Evolutionary conservation across 2,888 invertebrate species (phyloP), one percentile per base, ranked within the genome.

Genomic region (Trissolcus brochymenae): DNA sequence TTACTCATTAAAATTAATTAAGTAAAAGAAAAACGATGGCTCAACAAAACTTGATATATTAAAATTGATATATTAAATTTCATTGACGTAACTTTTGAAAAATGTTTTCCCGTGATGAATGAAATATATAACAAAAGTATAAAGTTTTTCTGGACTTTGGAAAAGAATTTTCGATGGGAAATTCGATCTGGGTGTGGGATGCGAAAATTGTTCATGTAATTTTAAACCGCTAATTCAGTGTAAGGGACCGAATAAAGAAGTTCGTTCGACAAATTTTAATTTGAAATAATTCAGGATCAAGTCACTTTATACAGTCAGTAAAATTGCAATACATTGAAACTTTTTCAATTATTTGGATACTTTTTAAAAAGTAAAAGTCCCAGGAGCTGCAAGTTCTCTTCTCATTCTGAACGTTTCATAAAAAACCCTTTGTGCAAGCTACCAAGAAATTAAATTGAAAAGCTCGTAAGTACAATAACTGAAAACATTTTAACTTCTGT

Each of bases 281-380:
- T n/a, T 53, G 57, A 21, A 65, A 70, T 71, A 65, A 76, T 66
- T 71, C 55, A 61, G 51, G 65, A 68, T 73, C 65, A 73, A 70
- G 66, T 70, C 56, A 60, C 53, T 73, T 61, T 73, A 65, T 70
- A 19, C 25, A 68, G 66, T 82, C 82, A 82, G 81, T 82, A 83
- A 79, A 70, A 74, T 70, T 68, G 65, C 78, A 81, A 82, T 81
- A 82, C 80, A 82, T 85, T 84, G 82, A 84, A 85, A 86, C 82
- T 85, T 85, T 85, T 83, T 81, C 85, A 86, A 86, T 85, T 86
- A 84, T 84, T 84, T 82, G 73, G 82, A 82, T 85, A 85, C 83
- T 83, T 85, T 79, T 68, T 68, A 75, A 60, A 74, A 64, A 65
- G 57, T 60, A 59, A 55, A 59, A 56, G 64, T 72, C 60, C 56